Evolutionary conservation across 2,797 vertebrate genomes (phyloP).

Genomic region (Pseudochirops cupreus): DNA sequence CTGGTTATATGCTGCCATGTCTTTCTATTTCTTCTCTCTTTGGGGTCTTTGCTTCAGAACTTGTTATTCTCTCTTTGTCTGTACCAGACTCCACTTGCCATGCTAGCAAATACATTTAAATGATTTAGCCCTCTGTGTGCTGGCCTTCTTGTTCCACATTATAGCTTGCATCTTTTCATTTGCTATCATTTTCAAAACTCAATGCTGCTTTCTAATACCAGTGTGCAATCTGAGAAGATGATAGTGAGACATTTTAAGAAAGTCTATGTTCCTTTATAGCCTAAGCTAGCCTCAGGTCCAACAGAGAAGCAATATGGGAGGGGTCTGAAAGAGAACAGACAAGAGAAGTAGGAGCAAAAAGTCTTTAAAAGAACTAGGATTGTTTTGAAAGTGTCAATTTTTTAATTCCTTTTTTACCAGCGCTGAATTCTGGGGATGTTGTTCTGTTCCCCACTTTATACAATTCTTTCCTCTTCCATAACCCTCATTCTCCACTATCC

Average conservation of each 20-base stretch:
- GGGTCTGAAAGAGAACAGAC: not conserved
- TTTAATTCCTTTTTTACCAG: not conserved
- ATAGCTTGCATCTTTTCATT: conserved; percentile 67
- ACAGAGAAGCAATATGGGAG: not conserved
- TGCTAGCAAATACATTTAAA: conserved; percentile 73
- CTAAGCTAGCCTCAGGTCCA: not conserved
- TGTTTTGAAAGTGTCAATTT: not conserved
- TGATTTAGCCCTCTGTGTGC: conserved; percentile 67
- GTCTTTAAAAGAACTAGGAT: not conserved
- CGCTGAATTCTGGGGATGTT: not conserved
- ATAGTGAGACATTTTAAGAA: not conserved
- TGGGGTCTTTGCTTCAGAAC: conserved; percentile 69
- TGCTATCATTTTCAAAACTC: conserved; percentile 73
- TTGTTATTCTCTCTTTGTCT: conserved; percentile 68
- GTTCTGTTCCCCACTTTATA: not conserved
- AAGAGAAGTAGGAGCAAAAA: not conserved
- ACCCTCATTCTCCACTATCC: not conserved
- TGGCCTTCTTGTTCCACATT: conserved; percentile 62
- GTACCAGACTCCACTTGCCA: conserved; percentile 40
- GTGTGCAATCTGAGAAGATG: conserved; percentile 64
- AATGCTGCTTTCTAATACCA: conserved; percentile 63
- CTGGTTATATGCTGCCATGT: conserved; percentile 51
- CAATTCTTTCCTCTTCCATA: not conserved
- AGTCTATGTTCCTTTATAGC: conserved; percentile 10
- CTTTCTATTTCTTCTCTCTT: conserved; percentile 71